Evolutionary conservation across 1,140 invertebrate species (phyloP).

Genomic region (Caerostris extrusa): DNA sequence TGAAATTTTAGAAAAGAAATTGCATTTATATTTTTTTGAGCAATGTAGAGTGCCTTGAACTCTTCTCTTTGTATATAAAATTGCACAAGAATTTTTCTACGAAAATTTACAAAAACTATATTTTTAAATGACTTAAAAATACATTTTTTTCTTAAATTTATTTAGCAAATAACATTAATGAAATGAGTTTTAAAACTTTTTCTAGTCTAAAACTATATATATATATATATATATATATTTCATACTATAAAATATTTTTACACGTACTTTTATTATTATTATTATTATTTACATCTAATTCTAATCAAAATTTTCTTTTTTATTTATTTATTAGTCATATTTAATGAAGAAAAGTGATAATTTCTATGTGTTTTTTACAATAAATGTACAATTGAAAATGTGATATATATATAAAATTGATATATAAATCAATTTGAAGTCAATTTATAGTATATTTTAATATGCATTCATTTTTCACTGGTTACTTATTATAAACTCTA

Average conservation of each 20-base stretch:
- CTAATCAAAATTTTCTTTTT: slow-evolving; percentile 10
- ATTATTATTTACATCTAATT: background rate
- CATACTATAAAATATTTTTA: too few species aligned
- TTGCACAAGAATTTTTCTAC: background rate
- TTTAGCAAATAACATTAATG: background rate
- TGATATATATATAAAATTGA: background rate
- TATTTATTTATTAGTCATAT: background rate
- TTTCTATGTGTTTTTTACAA: background rate
- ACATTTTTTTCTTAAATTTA: background rate
- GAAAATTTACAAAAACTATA: background rate
- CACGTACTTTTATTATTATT: background rate
- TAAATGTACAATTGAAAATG: background rate
- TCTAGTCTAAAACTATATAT: background rate
- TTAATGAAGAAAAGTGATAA: background rate
- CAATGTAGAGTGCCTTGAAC: background rate
- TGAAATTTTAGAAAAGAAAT: background rate
- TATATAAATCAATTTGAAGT: background rate
- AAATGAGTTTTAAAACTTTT: background rate
- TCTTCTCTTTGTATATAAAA: background rate
- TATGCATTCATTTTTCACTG: background rate
- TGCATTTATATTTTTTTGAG: background rate
- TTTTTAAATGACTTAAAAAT: background rate
- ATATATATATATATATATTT: too few species aligned
- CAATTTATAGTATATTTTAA: background rate
- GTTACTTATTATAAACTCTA: slow-evolving; percentile 7